phyloP scores from a whole-genome alignment of 2,888 invertebrate species.

The Drosophila koepferae region DNA sequence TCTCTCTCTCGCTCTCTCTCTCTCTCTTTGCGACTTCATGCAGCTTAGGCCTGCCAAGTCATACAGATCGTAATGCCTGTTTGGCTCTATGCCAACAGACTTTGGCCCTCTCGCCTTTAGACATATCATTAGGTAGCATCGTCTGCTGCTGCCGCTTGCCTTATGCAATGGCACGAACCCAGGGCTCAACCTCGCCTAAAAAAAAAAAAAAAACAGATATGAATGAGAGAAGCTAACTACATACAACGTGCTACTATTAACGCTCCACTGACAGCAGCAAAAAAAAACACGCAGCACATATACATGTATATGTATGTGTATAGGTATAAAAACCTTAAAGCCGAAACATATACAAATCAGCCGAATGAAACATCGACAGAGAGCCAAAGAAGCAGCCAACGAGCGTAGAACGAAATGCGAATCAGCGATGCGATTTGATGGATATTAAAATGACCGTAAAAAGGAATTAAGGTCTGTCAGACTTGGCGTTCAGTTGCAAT shows the following conservation, averaged over 20 bases:
- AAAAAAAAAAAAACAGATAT: neutral
- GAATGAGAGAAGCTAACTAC: constrained; percentile 37
- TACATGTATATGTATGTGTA: neutral
- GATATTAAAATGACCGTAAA: constrained; percentile 85
- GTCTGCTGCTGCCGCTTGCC: constrained; percentile 26
- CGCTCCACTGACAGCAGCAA: constrained; percentile 76
- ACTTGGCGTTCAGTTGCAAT: constrained; percentile 79
- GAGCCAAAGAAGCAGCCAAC: constrained; percentile 67
- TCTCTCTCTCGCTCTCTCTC: too few species aligned
- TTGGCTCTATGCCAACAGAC: constrained; percentile 14
- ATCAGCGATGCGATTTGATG: constrained; percentile 84
- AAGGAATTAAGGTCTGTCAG: constrained; percentile 85
- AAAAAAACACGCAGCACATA: constrained; percentile 61
- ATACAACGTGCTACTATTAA: constrained; percentile 75
- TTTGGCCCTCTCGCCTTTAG: neutral
- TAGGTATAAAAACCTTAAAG: constrained; percentile 33
- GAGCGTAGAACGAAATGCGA: constrained; percentile 75
- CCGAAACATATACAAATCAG: constrained; percentile 71
- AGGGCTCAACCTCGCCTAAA: constrained; percentile 34
- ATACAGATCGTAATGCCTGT: constrained; percentile 41
- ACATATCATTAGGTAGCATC: constrained; percentile 61
- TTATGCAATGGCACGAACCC: constrained; percentile 49
- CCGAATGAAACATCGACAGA: constrained; percentile 79
- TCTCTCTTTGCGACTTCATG: constrained; percentile 49
- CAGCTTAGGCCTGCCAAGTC: constrained; percentile 58